Conservation (phyloP, 2,797 vertebrate species). For the Phrynocephalus forsythii region DNA sequence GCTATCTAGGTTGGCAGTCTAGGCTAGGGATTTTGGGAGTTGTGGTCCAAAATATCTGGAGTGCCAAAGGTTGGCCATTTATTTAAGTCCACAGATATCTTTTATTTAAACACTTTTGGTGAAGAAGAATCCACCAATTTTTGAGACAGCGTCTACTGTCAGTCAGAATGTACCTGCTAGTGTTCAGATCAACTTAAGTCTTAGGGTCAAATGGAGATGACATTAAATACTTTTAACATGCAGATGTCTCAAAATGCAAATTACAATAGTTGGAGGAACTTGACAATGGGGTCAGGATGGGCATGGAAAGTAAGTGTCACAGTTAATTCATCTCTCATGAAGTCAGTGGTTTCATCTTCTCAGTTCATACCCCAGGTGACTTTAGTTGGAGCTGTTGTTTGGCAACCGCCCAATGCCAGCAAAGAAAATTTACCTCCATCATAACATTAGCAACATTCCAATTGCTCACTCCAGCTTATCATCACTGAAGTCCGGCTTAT, state of each 20-base stretch:
- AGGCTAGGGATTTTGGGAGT: too few species aligned
- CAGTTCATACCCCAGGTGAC: background rate
- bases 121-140: too few species aligned
- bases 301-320: background rate
- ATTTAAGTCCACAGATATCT: too few species aligned
- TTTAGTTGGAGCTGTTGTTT: background rate
- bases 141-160: too few species aligned
- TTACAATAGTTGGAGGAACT: background rate
- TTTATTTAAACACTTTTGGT: too few species aligned
- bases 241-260: background rate
- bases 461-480: background rate
- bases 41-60: too few species aligned
- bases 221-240: background rate
- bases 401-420: background rate
- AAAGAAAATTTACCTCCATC: background rate
- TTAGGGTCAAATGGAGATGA: background rate
- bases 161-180: too few species aligned
- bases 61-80: too few species aligned
- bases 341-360: background rate
- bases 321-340: background rate
- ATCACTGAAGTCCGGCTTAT: background rate
- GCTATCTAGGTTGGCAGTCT: too few species aligned
- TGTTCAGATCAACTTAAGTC: too few species aligned
- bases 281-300: background rate
- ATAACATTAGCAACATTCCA: background rate